Percentiles rank a stretch among this genome's conserved stretches.
phyloP scores from a whole-genome alignment of 2,797 vertebrate species.

The Myotis findleyi region DNA sequence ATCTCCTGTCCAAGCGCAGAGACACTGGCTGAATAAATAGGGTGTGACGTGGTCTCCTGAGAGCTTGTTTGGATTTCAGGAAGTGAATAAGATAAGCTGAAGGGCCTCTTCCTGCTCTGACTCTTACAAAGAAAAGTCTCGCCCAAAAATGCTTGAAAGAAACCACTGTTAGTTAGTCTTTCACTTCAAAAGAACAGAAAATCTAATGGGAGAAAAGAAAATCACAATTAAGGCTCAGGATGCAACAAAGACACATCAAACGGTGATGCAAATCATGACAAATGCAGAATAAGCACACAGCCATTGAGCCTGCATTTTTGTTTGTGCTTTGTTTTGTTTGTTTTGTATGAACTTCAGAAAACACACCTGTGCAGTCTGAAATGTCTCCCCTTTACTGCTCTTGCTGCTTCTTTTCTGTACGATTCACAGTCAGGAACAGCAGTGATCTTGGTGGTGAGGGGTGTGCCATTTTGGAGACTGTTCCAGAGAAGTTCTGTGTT shows the following conservation, averaged over 20 bases:
- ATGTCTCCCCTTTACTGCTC: neutral
- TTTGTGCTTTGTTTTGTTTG: neutral
- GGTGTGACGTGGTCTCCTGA: slow-evolving; percentile 82
- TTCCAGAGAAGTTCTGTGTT: neutral
- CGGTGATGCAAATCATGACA: fast-evolving
- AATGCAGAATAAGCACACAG: neutral
- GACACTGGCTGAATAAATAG: slow-evolving; percentile 81
- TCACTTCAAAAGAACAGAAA: slow-evolving; percentile 70
- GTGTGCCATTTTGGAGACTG: neutral
- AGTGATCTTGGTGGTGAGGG: neutral
- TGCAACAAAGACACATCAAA: neutral
- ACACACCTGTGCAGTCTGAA: slow-evolving; percentile 26
- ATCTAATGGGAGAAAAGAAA: slow-evolving; percentile 56
- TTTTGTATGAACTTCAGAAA: neutral
- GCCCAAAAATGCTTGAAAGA: slow-evolving; percentile 77
- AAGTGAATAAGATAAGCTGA: slow-evolving; percentile 87
- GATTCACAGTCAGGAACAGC: neutral
- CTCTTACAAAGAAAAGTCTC: slow-evolving; percentile 51
- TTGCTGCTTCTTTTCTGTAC: neutral
- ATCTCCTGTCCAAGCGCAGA: slow-evolving; percentile 73
- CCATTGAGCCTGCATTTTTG: neutral
- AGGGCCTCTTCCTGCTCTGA: slow-evolving; percentile 84
- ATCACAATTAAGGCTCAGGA: neutral
- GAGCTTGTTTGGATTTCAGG: slow-evolving; percentile 87
- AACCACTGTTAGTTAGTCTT: slow-evolving; percentile 69